Percentiles rank a stretch among this genome's conserved stretches.
phyloP scores from a whole-genome alignment of 2,797 vertebrate genomes.

The Onychomys leucogaster region DNA sequence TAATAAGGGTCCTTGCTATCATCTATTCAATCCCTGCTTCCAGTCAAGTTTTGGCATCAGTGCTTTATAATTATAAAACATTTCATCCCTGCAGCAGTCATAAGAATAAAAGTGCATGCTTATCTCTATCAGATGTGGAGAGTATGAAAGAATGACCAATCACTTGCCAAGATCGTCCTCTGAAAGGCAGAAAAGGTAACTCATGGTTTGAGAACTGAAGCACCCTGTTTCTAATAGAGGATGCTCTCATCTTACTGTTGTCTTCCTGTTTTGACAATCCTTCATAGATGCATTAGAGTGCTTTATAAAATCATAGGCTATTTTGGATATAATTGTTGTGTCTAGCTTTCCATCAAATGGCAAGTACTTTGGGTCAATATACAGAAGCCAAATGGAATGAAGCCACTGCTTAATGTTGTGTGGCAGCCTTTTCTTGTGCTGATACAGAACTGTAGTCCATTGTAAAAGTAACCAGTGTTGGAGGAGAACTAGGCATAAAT shows the following conservation, averaged over 20 bases:
- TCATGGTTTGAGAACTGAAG: neutral
- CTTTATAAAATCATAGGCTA: neutral
- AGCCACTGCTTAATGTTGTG: neutral
- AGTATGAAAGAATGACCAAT: neutral
- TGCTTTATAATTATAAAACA: neutral
- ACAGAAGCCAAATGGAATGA: constrained; percentile 4
- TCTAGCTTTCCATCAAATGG: constrained; percentile 8
- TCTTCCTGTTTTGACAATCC: neutral
- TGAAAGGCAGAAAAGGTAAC: neutral
- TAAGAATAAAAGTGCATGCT: neutral
- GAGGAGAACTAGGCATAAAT: neutral
- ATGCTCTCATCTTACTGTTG: neutral
- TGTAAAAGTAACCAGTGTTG: neutral
- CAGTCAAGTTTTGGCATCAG: neutral
- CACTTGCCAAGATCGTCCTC: neutral
- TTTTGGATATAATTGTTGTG: neutral
- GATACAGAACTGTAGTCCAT: neutral
- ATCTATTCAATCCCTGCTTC: constrained; percentile 7
- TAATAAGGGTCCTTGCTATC: neutral
- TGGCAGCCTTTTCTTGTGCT: neutral
- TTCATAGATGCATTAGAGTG: neutral
- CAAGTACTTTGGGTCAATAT: constrained; percentile 5
- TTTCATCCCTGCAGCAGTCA: neutral
- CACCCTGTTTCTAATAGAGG: neutral
- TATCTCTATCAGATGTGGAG: neutral